Evolutionary conservation across 2,888 invertebrate genomes (phyloP).

Genomic region (Archaeoteleia sp.): DNA sequence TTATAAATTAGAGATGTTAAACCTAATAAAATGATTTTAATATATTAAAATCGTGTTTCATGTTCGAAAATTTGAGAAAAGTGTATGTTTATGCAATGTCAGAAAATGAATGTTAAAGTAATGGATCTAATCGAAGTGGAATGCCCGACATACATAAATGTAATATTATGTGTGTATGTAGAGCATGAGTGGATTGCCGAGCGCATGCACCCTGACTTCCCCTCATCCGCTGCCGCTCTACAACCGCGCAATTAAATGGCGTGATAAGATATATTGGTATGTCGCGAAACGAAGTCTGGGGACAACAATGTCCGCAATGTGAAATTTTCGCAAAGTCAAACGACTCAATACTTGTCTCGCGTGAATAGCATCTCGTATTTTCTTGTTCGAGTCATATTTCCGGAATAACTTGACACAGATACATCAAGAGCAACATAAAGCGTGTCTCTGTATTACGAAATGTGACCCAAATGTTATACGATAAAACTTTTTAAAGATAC

Average conservation of each 20-base stretch:
- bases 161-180: slow-evolving; percentile 27
- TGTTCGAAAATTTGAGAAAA: slow-evolving; percentile 2
- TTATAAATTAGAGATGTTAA: background rate
- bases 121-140: slow-evolving; percentile 48
- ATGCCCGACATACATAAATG: slow-evolving; percentile 34
- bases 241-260: slow-evolving; percentile 48
- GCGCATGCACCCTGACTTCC: slow-evolving; percentile 32
- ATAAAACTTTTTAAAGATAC: slow-evolving; percentile 40
- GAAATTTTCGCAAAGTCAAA: slow-evolving; percentile 44
- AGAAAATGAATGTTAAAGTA: slow-evolving; percentile 38
- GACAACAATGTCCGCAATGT: slow-evolving; percentile 49
- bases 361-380: slow-evolving; percentile 42
- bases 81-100: slow-evolving; percentile 30
- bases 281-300: slow-evolving; percentile 46
- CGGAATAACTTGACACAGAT: slow-evolving; percentile 52
- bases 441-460: slow-evolving; percentile 53
- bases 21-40: too few species aligned
- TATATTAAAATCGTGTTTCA: too few species aligned
- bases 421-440: slow-evolving; percentile 48
- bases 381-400: slow-evolving; percentile 51
- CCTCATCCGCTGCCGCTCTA: slow-evolving; percentile 16
- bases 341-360: slow-evolving; percentile 41
- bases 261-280: slow-evolving; percentile 51
- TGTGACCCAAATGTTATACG: slow-evolving; percentile 55
- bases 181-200: slow-evolving; percentile 42